These are phyloP conservation scores for Xiphophorus couchianus DNA, from an alignment of 2,113 vertebrate genomes.

Conservation along the genomic window DNA sequence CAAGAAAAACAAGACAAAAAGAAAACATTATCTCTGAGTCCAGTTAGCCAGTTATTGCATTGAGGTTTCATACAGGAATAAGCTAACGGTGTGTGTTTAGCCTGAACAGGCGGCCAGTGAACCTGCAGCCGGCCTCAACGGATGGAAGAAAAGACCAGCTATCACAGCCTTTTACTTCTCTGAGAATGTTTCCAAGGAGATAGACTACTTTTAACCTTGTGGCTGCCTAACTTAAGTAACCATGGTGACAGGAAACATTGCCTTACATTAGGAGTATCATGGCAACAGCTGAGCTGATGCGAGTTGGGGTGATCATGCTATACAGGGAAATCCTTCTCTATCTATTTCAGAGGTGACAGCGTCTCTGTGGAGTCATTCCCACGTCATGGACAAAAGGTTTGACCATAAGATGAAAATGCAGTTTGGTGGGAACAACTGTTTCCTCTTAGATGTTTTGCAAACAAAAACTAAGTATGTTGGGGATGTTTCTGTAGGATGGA, in stretches of 20 bases:
- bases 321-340: neutral
- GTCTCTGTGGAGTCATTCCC: neutral
- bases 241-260: conserved; percentile 30
- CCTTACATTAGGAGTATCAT: conserved; percentile 21
- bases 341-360: neutral
- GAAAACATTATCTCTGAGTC: neutral
- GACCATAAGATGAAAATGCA: no score
- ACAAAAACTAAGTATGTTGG: no score
- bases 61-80: neutral
- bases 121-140: neutral
- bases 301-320: conserved; percentile 16
- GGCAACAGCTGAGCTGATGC: conserved; percentile 39
- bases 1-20: neutral
- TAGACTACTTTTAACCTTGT: conserved; percentile 45
- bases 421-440: no score
- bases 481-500: no score
- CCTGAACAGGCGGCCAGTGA: neutral
- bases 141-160: conserved; percentile 4
- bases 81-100: neutral
- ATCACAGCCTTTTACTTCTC: neutral
- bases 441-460: no score
- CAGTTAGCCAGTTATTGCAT: neutral
- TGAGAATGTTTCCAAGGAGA: conserved; percentile 34
- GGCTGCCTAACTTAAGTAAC: conserved; percentile 20
- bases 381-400: no score